phyloP scores from a whole-genome alignment of 64 coral and sea anemone species.

The Anthopleura sola region DNA sequence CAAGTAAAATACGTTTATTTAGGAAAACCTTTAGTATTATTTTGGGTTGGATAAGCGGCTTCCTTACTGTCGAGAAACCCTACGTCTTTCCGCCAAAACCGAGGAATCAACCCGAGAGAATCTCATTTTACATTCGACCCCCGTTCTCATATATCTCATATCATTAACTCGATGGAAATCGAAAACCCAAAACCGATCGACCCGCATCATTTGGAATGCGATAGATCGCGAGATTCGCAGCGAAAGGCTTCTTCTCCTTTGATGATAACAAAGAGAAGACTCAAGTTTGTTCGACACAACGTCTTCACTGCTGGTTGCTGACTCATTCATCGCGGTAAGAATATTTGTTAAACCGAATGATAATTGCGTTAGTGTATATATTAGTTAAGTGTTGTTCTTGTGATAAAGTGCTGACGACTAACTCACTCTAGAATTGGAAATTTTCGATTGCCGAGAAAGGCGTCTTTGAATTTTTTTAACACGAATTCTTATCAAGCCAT shows the following conservation, averaged over 20 bases:
- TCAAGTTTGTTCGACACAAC: background rate
- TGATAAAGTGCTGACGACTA: conserved; percentile 26
- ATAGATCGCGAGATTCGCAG: conserved; percentile 4
- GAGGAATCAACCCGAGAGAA: conserved; percentile 63
- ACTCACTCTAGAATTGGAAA: background rate
- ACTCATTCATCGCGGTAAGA: conserved; percentile 18
- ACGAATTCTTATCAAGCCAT: background rate
- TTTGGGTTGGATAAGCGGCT: conserved; percentile 24
- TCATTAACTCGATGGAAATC: conserved; percentile 83
- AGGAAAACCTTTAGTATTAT: conserved; percentile 3
- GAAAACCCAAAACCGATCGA: conserved; percentile 57
- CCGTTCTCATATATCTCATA: conserved; percentile 96
- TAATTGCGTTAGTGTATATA: conserved; percentile 9
- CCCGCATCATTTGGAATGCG: conserved; percentile 13
- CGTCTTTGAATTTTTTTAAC: background rate
- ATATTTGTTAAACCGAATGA: conserved; percentile 5
- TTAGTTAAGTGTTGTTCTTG: conserved; percentile 18
- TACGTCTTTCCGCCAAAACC: conserved; percentile 26
- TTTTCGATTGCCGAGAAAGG: background rate
- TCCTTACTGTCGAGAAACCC: conserved; percentile 1
- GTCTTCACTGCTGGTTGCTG: background rate
- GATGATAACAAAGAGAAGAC: background rate
- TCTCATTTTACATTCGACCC: conserved; percentile 87
- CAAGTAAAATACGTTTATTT: background rate
- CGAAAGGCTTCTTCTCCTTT: background rate